These are phyloP conservation scores for Standfussiana lucernea DNA, from an alignment of 2,888 invertebrate genomes.

Conservation along the genomic window DNA sequence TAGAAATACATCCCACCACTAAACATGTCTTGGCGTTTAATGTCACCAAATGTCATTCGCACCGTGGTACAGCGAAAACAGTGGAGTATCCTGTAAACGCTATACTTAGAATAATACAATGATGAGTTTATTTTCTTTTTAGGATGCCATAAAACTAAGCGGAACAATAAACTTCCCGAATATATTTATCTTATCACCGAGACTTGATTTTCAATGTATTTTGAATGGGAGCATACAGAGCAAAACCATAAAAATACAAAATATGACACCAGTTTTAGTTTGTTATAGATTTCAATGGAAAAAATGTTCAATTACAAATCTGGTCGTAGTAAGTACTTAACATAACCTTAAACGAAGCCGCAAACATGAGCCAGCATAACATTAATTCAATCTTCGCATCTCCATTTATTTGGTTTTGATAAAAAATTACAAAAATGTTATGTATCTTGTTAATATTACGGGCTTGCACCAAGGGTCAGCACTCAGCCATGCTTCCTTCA, in stretches of 20 bases:
- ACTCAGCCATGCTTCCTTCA: no score
- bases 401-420: no score
- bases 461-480: no score
- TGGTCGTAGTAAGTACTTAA: conserved; percentile 69
- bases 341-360: not conserved
- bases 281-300: conserved; percentile 85
- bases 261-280: conserved; percentile 83
- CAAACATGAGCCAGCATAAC: no score
- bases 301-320: conserved; percentile 75
- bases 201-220: conserved; percentile 92
- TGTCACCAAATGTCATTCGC: no score
- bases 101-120: conserved; percentile 4
- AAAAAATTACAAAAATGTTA: no score
- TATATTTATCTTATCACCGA: conserved; percentile 89
- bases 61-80: no score
- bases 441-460: no score
- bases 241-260: conserved; percentile 85
- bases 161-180: conserved; percentile 93
- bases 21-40: no score
- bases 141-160: conserved; percentile 92
- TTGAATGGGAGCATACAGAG: conserved; percentile 83
- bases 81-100: not conserved
- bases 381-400: no score
- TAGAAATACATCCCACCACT: no score
- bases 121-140: conserved; percentile 64